Conservation (phyloP, 2,888 invertebrate species). For the Calephelis perditalis region DNA sequence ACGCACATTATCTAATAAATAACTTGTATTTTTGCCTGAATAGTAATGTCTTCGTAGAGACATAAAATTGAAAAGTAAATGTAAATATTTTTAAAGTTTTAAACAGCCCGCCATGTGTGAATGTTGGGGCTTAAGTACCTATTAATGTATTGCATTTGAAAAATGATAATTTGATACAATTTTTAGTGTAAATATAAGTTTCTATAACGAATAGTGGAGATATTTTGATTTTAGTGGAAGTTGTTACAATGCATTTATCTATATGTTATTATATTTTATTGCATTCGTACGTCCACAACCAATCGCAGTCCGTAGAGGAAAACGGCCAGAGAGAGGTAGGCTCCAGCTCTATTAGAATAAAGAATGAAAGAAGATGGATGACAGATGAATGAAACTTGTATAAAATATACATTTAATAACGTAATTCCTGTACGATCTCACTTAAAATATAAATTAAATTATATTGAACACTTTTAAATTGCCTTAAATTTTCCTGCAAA, state of each 20-base stretch:
- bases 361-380: slow-evolving; percentile 42
- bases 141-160: slow-evolving; percentile 48
- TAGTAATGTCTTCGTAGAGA: slow-evolving; percentile 75
- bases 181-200: slow-evolving; percentile 56
- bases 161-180: slow-evolving; percentile 62
- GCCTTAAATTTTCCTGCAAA: slow-evolving; percentile 5
- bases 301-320: slow-evolving; percentile 78
- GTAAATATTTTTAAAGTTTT: slow-evolving; percentile 69
- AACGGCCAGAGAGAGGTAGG: slow-evolving; percentile 77
- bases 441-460: no score
- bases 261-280: slow-evolving; percentile 77
- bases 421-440: not conserved
- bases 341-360: slow-evolving; percentile 54
- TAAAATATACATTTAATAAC: slow-evolving; percentile 11
- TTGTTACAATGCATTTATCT: slow-evolving; percentile 75
- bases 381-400: slow-evolving; percentile 28
- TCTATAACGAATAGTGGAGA: slow-evolving; percentile 53
- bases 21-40: slow-evolving; percentile 69
- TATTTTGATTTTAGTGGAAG: slow-evolving; percentile 63
- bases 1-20: slow-evolving; percentile 68
- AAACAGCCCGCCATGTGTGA: slow-evolving; percentile 62
- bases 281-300: slow-evolving; percentile 78
- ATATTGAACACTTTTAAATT: not conserved
- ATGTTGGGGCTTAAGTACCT: slow-evolving; percentile 61
- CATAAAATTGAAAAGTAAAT: slow-evolving; percentile 67